These are phyloP conservation scores for Drosophila monieri DNA, from an alignment of 2,888 invertebrate genomes.

Conservation along the genomic window DNA sequence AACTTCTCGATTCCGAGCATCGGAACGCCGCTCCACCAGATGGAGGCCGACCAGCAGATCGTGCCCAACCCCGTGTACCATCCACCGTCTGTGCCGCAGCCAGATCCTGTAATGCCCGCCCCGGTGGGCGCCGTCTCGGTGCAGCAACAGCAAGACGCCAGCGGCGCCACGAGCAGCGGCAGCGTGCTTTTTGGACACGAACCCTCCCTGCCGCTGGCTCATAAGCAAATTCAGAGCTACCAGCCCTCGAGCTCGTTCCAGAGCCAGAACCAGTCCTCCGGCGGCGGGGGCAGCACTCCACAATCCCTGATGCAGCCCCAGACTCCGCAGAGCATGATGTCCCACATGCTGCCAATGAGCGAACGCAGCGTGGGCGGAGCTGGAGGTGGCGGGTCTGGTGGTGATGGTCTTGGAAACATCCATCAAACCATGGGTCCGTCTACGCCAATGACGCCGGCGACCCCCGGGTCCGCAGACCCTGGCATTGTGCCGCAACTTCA, in stretches of 20 bases:
- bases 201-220: slow-evolving; percentile 85
- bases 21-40: slow-evolving; percentile 94
- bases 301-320: slow-evolving; percentile 95
- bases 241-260: slow-evolving; percentile 85
- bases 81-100: slow-evolving; percentile 85
- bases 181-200: slow-evolving; percentile 67
- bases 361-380: slow-evolving; percentile 65
- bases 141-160: slow-evolving; percentile 57
- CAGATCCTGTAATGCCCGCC: slow-evolving; percentile 63
- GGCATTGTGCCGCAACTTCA: slow-evolving; percentile 93
- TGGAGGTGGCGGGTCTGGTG: slow-evolving; percentile 26
- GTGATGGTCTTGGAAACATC: slow-evolving; percentile 81
- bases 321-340: slow-evolving; percentile 95
- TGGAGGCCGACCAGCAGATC: slow-evolving; percentile 95
- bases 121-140: slow-evolving; percentile 17
- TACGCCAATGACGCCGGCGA: slow-evolving; percentile 94
- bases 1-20: slow-evolving; percentile 95
- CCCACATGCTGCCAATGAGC: slow-evolving; percentile 89
- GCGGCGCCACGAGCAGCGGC: slow-evolving; percentile 42
- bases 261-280: slow-evolving; percentile 82
- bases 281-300: slow-evolving; percentile 86
- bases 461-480: slow-evolving; percentile 96
- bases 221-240: slow-evolving; percentile 90
- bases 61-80: slow-evolving; percentile 92
- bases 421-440: slow-evolving; percentile 88